Conservation (phyloP, 1,140 invertebrate species). For the Lepeophtheirus salmonis region DNA sequence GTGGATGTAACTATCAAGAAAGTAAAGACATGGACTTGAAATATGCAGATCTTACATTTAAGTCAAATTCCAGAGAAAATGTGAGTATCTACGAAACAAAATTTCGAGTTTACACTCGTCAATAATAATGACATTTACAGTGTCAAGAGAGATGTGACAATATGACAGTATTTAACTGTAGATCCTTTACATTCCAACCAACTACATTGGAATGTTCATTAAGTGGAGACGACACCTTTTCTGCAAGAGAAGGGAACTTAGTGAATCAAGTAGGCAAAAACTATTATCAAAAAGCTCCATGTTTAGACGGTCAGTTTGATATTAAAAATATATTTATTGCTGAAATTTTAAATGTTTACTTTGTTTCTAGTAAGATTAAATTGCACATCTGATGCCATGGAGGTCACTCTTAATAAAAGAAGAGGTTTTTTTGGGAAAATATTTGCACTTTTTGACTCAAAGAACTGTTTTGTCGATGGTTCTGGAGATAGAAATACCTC, state of each 20-base stretch:
- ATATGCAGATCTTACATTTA: conserved; percentile 27
- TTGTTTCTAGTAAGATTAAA: conserved; percentile 31
- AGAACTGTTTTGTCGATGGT: conserved; percentile 30
- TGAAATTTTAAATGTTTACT: not conserved
- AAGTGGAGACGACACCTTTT: conserved; percentile 31
- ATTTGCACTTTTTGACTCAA: conserved; percentile 30
- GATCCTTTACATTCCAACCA: conserved; percentile 28
- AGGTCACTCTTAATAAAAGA: conserved; percentile 30
- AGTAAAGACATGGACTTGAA: conserved; percentile 27
- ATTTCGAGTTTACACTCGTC: conserved; percentile 18
- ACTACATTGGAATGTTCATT: conserved; percentile 26
- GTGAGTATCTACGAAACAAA: conserved; percentile 21
- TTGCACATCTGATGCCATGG: conserved; percentile 32
- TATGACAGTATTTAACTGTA: conserved; percentile 33
- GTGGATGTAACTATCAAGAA: conserved; percentile 30
- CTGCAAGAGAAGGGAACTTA: conserved; percentile 29
- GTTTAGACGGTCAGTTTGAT: conserved; percentile 32
- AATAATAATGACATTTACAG: conserved; percentile 23
- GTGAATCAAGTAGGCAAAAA: conserved; percentile 25
- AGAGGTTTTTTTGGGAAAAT: conserved; percentile 34
- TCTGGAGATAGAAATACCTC: conserved; percentile 29
- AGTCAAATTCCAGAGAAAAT: conserved; percentile 24
- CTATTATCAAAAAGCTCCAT: conserved; percentile 34
- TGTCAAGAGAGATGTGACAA: conserved; percentile 33
- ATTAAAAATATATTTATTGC: conserved; percentile 1